Conservation (phyloP, 2,113 vertebrate species). For the Ellobius talpinus region DNA sequence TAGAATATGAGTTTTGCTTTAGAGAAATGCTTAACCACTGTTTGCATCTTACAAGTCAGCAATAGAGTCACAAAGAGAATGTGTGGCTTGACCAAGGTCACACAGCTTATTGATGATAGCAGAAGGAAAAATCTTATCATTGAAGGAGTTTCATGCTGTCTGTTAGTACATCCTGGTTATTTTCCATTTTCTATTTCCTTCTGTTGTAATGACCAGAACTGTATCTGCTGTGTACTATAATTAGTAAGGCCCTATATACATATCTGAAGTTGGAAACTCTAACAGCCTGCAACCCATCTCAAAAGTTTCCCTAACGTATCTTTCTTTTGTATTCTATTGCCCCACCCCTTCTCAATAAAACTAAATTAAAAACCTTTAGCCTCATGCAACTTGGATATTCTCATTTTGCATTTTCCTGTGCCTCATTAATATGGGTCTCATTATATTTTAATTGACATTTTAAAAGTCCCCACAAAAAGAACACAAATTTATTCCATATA, state of each 20-base stretch:
- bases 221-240: neutral
- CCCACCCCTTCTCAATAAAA: neutral
- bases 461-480: conserved; percentile 7
- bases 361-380: neutral
- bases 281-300: neutral
- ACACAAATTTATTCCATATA: neutral
- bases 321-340: neutral
- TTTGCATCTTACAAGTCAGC: neutral
- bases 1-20: conserved; percentile 24
- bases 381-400: neutral
- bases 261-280: neutral
- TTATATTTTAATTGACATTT: neutral
- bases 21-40: neutral
- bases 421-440: neutral
- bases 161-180: neutral
- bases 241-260: neutral
- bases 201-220: neutral
- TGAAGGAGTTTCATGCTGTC: neutral
- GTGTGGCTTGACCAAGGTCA: neutral
- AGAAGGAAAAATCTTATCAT: neutral
- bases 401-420: conserved; percentile 6
- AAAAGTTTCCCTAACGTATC: neutral
- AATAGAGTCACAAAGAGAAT: neutral
- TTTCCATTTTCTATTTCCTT: conserved; percentile 39
- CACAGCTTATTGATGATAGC: neutral